Evolutionary conservation across 2,797 vertebrate genomes (phyloP), one percentile per base, ranked within the genome.

Genomic region (Tenualosa ilisha): DNA sequence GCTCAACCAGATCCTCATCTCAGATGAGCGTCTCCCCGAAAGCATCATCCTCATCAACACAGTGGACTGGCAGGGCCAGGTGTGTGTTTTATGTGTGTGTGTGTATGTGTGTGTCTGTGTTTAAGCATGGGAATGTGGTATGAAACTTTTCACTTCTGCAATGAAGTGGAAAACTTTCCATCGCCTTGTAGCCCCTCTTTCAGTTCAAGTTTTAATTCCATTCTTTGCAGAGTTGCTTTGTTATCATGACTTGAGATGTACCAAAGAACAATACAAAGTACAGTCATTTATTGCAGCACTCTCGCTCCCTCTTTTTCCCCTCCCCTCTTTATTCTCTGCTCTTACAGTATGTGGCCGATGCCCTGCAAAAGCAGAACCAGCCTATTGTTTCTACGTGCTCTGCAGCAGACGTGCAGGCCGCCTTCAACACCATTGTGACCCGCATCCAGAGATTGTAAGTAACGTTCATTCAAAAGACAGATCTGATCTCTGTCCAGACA

Each of bases 381-480:
- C 95, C 95, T 88, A 96, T 96, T 51, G 95, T 96, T 86, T 96
- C 94, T 87, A 96, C 95, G 56, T 95, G 94, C 91, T 96, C 95
- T 40, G 86, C 94, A 53, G 95, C 95, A 5, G 96, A 96, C 51
- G 94, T 96, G 84, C 96, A 96, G 86, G 95, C 95, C 43, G 95
- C 95, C 86, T 96, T 96, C 93, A 96, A 95, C 92, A 96, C 95
- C 89, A 96, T 96, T 84, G 94, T 96, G 20, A 95, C 95, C n/a
- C 93, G 96, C 85, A 96, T 96, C 89, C 96, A 96, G 94, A 95
- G 95, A 95, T 96, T 96, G 96, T 96, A 90, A 95, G 95, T 94
- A 68, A 61, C 59, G 9, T 87, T 56, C 26, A 40, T 82, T 72
- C n/a, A 49, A 46, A 72, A 7, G 43, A 83, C 49, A 9, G 15